Base-by-base conservation (phyloP, 2,888 invertebrate genomes). In the Lissocephala sabroskyi region DNA sequence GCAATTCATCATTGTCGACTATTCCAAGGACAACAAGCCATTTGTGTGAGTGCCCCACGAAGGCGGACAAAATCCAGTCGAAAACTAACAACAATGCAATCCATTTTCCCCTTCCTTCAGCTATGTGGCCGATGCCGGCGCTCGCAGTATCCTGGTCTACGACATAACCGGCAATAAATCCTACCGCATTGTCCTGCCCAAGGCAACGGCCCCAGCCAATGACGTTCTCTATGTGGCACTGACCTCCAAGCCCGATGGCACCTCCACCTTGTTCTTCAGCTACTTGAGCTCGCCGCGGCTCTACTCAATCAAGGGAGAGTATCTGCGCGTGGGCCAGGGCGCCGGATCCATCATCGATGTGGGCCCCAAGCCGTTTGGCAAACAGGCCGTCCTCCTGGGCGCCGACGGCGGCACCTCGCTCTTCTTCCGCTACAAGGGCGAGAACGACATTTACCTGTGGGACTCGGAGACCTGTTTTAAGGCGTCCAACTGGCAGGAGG, bases 361-460 rank as follows among this genome's bases (percentile, higher is more conserved):
- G 11, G 90, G 89, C 1, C 74, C 84, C 1, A 89, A 89, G 62
- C 87, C 87, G 1, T 82, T 78, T 52, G 84, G 79, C 16, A 84
- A 83, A 13, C 86, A 86, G 59, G 86, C 89, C 30, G 88, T 89
- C 2, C 60, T 89, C 1, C 79, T 89, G 32, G 90, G 90, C 19
- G 88, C 87, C 2, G 89, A 90, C 70, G 87, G 88, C 33, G 88
- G 87, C 6, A 84, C 85, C 7, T 86, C 87, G 3, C 79, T 89
- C 10, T 89, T 89, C 85, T 88, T 89, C 83, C 85, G 89, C n/a
- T 86, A 86, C 66, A 87, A 87, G 74, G 89, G 89, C 13, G 86
- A 88, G 62, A 86, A 88, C 9, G 88, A 89, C 52, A 86, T 90
- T 41, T 90, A 87, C 77, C 86, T 88, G 80, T 90, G 90, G 90